phyloP scores from a whole-genome alignment of 92 coral and sea anemone genomes.

The Metridium senile region DNA sequence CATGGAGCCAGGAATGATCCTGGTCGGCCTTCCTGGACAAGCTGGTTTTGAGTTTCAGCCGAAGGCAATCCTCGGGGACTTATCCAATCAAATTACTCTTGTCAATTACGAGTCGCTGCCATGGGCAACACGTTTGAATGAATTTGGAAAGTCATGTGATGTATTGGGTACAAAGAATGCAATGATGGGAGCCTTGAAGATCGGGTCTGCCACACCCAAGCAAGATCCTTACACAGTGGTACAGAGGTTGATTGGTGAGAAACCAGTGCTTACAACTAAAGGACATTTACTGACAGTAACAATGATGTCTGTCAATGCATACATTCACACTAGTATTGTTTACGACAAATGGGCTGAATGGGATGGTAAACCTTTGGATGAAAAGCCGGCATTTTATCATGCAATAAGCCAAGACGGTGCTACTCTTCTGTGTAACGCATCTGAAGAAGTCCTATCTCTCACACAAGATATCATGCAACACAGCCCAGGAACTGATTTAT shows the following conservation, averaged over 20 bases:
- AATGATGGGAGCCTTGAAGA: constrained; percentile 49
- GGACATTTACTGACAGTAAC: constrained; percentile 60
- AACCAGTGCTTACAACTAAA: constrained; percentile 33
- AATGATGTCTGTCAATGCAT: constrained; percentile 55
- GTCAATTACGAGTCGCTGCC: constrained; percentile 59
- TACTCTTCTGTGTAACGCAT: constrained; percentile 31
- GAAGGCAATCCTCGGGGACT: constrained; percentile 47
- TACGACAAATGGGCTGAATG: constrained; percentile 59
- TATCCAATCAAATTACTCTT: constrained; percentile 34
- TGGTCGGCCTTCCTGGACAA: constrained; percentile 63
- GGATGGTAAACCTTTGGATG: constrained; percentile 49
- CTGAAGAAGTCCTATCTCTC: constrained; percentile 39
- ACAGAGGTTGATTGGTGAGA: constrained; percentile 46
- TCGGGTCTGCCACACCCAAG: constrained; percentile 30
- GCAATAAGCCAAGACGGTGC: constrained; percentile 43
- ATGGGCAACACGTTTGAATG: constrained; percentile 58
- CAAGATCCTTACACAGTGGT: constrained; percentile 35
- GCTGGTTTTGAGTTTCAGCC: constrained; percentile 59
- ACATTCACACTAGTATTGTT: constrained; percentile 50
- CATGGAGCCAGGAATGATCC: constrained; percentile 55
- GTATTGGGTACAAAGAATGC: constrained; percentile 54
- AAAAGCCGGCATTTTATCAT: constrained; percentile 51
- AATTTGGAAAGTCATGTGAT: constrained; percentile 58
- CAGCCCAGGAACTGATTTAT: constrained; percentile 26
- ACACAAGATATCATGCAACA: constrained; percentile 24